Conservation (phyloP, 2,888 invertebrate species). For the Acleris cristana region DNA sequence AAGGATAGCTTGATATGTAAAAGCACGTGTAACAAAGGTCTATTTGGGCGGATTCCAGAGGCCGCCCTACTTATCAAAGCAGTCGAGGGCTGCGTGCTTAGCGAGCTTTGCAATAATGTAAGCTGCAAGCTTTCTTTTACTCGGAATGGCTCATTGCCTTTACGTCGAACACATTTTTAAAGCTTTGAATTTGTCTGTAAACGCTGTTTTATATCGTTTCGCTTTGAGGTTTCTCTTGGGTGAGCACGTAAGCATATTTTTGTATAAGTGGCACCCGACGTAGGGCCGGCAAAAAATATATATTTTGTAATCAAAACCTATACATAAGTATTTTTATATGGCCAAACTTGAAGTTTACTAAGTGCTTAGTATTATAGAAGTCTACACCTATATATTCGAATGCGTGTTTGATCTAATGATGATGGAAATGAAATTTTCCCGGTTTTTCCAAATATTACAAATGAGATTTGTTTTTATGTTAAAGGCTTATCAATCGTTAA, state of each 20-base stretch:
- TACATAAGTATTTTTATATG: no score
- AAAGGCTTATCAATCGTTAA: no score
- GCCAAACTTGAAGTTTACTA: no score
- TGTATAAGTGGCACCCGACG: conserved; percentile 44
- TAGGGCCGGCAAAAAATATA: conserved; percentile 27
- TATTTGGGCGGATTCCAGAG: conserved; percentile 27
- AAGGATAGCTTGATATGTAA: conserved; percentile 21
- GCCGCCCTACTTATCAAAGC: conserved; percentile 36
- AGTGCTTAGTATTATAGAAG: no score
- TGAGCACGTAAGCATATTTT: not conserved
- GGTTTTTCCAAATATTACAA: no score
- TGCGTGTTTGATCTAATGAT: no score
- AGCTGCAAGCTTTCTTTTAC: conserved; percentile 18
- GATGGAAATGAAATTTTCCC: no score
- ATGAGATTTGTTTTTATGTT: no score
- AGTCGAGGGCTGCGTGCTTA: conserved; percentile 34
- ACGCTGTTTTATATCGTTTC: conserved; percentile 18
- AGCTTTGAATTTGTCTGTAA: conserved; percentile 13
- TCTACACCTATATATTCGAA: no score
- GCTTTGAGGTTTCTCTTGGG: not conserved
- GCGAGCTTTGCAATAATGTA: conserved; percentile 27
- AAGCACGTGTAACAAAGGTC: conserved; percentile 30
- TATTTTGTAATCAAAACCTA: no score
- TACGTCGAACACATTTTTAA: conserved; percentile 24
- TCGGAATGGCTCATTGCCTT: conserved; percentile 33